phyloP scores from a whole-genome alignment of 2,113 vertebrate species.

The Labeo rohita region DNA sequence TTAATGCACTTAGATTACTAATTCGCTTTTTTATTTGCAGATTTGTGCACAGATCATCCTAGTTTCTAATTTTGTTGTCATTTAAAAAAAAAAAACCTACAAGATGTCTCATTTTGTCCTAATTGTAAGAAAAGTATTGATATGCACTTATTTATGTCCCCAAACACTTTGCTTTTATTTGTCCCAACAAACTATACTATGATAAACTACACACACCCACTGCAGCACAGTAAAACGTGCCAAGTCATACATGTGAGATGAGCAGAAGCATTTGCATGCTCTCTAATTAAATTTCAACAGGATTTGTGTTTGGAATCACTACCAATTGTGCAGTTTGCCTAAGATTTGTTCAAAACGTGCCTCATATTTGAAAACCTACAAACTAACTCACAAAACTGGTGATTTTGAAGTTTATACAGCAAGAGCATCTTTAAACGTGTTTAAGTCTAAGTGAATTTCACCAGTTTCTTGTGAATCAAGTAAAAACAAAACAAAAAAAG shows the following conservation, averaged over 20 bases:
- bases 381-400: too few species aligned
- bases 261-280: conserved; percentile 1
- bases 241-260: not conserved
- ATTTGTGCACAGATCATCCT: not conserved
- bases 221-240: not conserved
- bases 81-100: not conserved
- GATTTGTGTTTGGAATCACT: not conserved
- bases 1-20: not conserved
- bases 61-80: not conserved
- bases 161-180: not conserved
- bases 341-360: conserved; percentile 8
- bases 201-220: not conserved
- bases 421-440: not conserved
- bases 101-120: conserved; percentile 55
- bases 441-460: not conserved
- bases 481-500: not conserved
- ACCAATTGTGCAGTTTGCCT: not conserved
- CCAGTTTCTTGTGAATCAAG: not conserved
- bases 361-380: not conserved
- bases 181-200: not conserved
- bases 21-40: conserved; percentile 2
- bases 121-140: conserved; percentile 73
- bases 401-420: not conserved
- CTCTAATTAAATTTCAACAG: not conserved
- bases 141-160: conserved; percentile 44